Conservation (phyloP, 2,888 invertebrate species). For the Horisme vitalbata region DNA sequence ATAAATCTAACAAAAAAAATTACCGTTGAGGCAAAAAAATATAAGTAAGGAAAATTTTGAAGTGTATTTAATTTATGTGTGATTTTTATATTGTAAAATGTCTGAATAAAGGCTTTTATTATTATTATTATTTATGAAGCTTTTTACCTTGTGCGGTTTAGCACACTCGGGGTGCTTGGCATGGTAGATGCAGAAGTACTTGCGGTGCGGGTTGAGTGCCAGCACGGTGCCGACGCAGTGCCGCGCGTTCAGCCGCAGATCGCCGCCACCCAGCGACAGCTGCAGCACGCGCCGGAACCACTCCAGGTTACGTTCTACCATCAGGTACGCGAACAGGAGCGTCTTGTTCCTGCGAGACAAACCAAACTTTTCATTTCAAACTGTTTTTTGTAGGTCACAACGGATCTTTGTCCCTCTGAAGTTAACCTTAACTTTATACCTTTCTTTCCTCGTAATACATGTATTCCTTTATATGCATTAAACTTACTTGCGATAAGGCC, state of each 20-base stretch:
- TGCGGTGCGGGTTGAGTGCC: constrained; percentile 97
- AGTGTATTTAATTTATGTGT: too few relatives aligned
- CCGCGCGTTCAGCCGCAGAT: constrained; percentile 95
- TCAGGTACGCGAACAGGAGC: constrained; percentile 95
- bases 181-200: constrained; percentile 99
- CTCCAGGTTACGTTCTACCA: constrained; percentile 94
- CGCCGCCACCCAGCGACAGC: constrained; percentile 91
- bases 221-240: constrained; percentile 98
- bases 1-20: too few relatives aligned
- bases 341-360: constrained; percentile 92
- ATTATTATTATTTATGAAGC: too few relatives aligned
- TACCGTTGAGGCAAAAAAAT: too few relatives aligned
- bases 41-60: too few relatives aligned
- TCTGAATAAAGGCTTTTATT: too few relatives aligned
- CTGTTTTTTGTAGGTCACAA: too few relatives aligned
- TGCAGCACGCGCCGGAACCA: constrained; percentile 97
- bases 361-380: neutral
- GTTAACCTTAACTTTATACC: too few relatives aligned
- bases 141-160: constrained; percentile 85
- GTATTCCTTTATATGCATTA: neutral
- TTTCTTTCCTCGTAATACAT: too few relatives aligned
- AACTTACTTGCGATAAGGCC: constrained; percentile 96
- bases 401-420: too few relatives aligned
- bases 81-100: too few relatives aligned
- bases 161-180: constrained; percentile 94